These are phyloP conservation scores for Drosophila maculinotata DNA, from an alignment of 2,888 invertebrate species.

Conservation along the genomic window DNA sequence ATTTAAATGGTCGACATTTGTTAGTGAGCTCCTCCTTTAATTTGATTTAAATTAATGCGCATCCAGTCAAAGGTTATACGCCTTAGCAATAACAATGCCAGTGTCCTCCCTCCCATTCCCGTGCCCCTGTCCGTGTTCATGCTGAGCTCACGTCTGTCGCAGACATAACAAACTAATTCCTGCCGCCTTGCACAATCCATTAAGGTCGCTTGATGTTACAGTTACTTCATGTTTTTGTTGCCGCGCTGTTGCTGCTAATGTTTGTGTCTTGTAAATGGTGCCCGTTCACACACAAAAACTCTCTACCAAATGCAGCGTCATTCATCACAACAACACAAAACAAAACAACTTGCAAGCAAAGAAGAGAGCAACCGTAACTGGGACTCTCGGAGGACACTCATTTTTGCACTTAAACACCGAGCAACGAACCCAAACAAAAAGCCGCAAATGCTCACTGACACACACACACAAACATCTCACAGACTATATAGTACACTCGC, in stretches of 20 bases:
- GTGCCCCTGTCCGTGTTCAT: not conserved
- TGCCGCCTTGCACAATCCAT: conserved; percentile 66
- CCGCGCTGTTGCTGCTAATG: conserved; percentile 52
- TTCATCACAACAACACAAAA: conserved; percentile 73
- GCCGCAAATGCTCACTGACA: conserved; percentile 42
- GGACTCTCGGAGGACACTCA: conserved; percentile 60
- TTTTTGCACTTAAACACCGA: conserved; percentile 71
- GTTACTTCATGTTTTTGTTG: conserved; percentile 36
- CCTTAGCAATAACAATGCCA: conserved; percentile 30
- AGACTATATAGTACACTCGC: conserved; percentile 36
- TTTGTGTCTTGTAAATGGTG: conserved; percentile 72
- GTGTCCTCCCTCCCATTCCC: not conserved
- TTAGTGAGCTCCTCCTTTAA: conserved; percentile 38
- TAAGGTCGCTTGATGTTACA: conserved; percentile 68
- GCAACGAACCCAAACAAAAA: conserved; percentile 77
- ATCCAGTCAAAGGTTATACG: conserved; percentile 40
- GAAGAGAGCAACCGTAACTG: conserved; percentile 48
- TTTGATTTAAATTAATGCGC: conserved; percentile 56
- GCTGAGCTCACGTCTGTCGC: conserved; percentile 44
- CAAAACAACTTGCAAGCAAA: conserved; percentile 37
- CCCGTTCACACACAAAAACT: conserved; percentile 58
- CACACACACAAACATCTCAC: conserved; percentile 9
- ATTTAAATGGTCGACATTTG: conserved; percentile 63
- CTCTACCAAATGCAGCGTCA: conserved; percentile 75
- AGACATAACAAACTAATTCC: conserved; percentile 64